Percentiles rank a stretch among this genome's conserved stretches.
These are phyloP conservation scores for Scortum barcoo DNA, from an alignment of 2,113 vertebrate species.

Conservation along the genomic window DNA sequence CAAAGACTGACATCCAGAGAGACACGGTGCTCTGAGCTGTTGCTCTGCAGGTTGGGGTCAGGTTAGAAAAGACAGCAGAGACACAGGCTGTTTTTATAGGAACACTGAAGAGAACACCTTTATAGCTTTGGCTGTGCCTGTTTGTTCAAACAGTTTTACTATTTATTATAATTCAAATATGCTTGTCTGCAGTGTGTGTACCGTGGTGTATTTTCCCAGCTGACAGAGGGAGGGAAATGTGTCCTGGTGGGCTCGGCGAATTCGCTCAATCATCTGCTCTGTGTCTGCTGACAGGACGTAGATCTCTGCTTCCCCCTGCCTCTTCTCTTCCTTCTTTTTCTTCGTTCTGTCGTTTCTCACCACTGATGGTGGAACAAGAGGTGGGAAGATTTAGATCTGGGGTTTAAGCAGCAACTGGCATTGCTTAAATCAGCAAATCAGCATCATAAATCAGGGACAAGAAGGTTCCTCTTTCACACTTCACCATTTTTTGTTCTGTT, in stretches of 20 bases:
- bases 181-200: conserved; percentile 15
- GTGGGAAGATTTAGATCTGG: not conserved
- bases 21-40: conserved; percentile 82
- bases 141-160: not conserved
- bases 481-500: no score
- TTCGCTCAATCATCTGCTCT: conserved; percentile 93
- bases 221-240: conserved; percentile 91
- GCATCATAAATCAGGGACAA: not conserved
- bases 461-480: not conserved
- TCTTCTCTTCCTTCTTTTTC: conserved; percentile 84
- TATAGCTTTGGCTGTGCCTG: not conserved
- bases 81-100: not conserved
- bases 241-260: conserved; percentile 93
- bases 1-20: conserved; percentile 82
- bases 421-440: no score
- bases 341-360: conserved; percentile 84
- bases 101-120: not conserved
- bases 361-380: conserved; percentile 52
- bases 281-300: conserved; percentile 92
- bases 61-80: not conserved
- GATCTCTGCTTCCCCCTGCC: conserved; percentile 81
- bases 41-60: conserved; percentile 60
- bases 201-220: conserved; percentile 85
- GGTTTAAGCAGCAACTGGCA: not conserved
- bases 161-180: not conserved